Evolutionary conservation across 2,113 vertebrate species (phyloP).

Genomic region (Dendropsophus ebraccatus): DNA sequence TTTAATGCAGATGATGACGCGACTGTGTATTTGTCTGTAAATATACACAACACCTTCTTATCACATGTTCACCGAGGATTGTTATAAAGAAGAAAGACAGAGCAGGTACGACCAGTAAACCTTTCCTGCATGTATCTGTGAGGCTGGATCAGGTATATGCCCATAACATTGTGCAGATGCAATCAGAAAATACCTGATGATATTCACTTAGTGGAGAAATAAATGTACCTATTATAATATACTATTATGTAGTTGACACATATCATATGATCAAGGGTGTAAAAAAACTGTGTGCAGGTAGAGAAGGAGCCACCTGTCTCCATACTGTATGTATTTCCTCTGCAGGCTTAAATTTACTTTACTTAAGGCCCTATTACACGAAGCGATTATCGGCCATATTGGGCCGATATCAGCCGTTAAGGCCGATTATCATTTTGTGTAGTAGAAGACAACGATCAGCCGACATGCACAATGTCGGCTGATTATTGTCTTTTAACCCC

Average conservation of each 20-base stretch:
- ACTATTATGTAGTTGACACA: not conserved
- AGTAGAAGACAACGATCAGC: too few species aligned
- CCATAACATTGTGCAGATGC: not conserved
- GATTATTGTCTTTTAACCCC: too few species aligned
- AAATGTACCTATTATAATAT: not conserved
- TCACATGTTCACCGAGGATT: not conserved
- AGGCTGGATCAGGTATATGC: not conserved
- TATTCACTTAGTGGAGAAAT: too few species aligned
- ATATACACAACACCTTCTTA: constrained; percentile 10
- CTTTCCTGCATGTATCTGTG: not conserved
- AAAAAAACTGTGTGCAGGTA: not conserved
- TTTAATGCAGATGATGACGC: not conserved
- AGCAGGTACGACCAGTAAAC: not conserved
- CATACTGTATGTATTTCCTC: too few species aligned
- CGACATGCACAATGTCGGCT: too few species aligned
- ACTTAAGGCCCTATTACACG: too few species aligned
- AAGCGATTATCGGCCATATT: too few species aligned
- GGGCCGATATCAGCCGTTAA: too few species aligned
- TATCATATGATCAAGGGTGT: not conserved
- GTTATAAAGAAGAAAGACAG: not conserved
- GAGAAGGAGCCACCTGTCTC: not conserved
- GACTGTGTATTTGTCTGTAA: constrained; percentile 11
- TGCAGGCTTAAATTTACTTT: too few species aligned
- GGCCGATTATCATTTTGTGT: too few species aligned
- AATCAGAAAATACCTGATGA: too few species aligned